A percentile compares a stretch with the other conserved stretches of the same genome.
phyloP scores from a whole-genome alignment of 2,113 vertebrate genomes.

The Poeciliopsis turrubarensis region DNA sequence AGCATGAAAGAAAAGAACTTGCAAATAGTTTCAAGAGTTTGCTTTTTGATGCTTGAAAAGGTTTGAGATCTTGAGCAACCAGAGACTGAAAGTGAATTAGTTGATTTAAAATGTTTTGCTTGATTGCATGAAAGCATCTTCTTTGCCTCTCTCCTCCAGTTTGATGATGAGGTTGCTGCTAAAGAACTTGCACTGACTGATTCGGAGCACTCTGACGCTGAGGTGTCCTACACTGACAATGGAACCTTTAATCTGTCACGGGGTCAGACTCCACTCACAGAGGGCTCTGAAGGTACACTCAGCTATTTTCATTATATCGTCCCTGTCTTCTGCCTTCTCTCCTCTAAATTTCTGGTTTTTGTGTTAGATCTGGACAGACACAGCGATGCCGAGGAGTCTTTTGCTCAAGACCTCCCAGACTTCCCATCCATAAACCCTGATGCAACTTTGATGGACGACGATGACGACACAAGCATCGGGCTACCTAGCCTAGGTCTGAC shows the following conservation, averaged over 20 bases:
- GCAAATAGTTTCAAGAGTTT: not conserved
- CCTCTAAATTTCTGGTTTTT: constrained; percentile 3
- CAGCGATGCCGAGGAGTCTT: constrained; percentile 95
- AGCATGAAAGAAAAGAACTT: not conserved
- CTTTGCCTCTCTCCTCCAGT: constrained; percentile 70
- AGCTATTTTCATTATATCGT: not conserved
- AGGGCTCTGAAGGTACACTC: constrained; percentile 91
- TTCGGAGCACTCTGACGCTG: constrained; percentile 93
- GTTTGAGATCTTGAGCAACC: not conserved
- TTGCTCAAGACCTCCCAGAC: constrained; percentile 91
- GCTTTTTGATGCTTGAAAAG: not conserved
- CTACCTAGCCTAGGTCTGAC: constrained; percentile 83
- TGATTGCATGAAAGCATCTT: not conserved
- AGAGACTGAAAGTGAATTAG: not conserved
- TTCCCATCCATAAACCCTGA: constrained; percentile 97
- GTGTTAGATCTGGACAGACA: constrained; percentile 89
- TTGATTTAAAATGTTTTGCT: not conserved
- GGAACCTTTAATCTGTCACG: constrained; percentile 95
- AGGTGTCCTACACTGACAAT: constrained; percentile 93
- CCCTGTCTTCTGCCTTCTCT: not conserved
- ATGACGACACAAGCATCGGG: constrained; percentile 95
- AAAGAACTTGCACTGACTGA: constrained; percentile 91
- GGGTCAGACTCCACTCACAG: constrained; percentile 93
- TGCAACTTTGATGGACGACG: constrained; percentile 88
- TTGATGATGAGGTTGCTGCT: constrained; percentile 88